A percentile compares a stretch with the other conserved stretches of the same genome.
Evolutionary conservation across 2,797 vertebrate genomes (phyloP).

Genomic region (Sitta carolinensis): DNA sequence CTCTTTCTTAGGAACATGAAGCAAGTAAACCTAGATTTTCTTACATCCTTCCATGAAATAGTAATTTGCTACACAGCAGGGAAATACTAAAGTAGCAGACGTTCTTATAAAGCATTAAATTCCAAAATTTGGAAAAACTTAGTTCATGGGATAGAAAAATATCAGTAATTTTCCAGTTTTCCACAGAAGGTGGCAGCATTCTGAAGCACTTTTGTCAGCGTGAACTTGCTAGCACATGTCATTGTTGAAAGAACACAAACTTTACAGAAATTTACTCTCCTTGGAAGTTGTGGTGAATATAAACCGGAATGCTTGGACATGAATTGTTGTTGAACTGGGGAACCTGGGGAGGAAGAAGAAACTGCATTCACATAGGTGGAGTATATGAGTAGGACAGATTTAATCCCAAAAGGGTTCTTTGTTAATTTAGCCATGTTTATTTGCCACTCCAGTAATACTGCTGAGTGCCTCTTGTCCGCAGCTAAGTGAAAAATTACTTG

Average conservation of each 20-base stretch:
- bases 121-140: background rate
- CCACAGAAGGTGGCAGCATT: conserved; percentile 45
- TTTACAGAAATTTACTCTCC: background rate
- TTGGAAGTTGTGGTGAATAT: background rate
- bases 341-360: background rate
- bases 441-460: background rate
- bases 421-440: background rate
- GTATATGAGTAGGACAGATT: background rate
- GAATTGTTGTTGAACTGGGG: background rate
- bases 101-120: background rate
- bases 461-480: background rate
- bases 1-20: background rate
- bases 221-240: background rate
- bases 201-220: background rate
- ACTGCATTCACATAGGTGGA: background rate
- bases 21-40: background rate
- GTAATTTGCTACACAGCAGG: background rate
- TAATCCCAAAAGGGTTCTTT: background rate
- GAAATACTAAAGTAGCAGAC: background rate
- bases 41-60: background rate
- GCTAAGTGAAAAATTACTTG: background rate
- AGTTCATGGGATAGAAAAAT: background rate
- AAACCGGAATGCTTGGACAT: background rate
- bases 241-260: background rate
- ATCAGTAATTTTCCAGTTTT: background rate